Evolutionary conservation across 2,888 invertebrate genomes (phyloP).

Genomic region (Lithophane ornitopus): DNA sequence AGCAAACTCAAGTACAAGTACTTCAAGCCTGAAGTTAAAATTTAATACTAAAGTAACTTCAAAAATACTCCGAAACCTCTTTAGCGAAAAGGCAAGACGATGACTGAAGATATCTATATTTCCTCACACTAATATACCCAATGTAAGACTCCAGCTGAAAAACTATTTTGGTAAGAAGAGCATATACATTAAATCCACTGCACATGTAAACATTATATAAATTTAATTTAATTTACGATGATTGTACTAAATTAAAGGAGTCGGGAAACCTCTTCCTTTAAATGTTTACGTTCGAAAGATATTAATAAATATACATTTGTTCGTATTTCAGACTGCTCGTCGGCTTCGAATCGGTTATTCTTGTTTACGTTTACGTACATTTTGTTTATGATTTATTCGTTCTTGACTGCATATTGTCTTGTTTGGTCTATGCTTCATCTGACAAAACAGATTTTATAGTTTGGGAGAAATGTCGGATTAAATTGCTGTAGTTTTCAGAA

Average conservation of each 20-base stretch:
- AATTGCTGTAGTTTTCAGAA: neutral
- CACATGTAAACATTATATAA: slow-evolving; percentile 26
- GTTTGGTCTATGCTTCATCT: slow-evolving; percentile 6
- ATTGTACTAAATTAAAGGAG: slow-evolving; percentile 51
- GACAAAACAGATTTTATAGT: neutral
- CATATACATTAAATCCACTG: slow-evolving; percentile 29
- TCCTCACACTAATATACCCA: neutral
- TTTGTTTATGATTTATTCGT: slow-evolving; percentile 69
- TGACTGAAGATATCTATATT: neutral
- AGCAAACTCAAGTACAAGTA: neutral
- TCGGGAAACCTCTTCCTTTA: slow-evolving; percentile 52
- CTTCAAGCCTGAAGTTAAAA: neutral
- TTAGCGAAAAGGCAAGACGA: neutral
- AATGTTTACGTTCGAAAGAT: slow-evolving; percentile 59
- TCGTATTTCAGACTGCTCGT: slow-evolving; percentile 70
- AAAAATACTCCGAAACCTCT: slow-evolving; percentile 2
- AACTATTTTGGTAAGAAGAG: slow-evolving; percentile 26
- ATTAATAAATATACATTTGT: slow-evolving; percentile 71
- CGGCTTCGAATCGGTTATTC: slow-evolving; percentile 48
- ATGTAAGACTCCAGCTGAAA: neutral
- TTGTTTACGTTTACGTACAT: slow-evolving; percentile 66
- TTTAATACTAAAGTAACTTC: slow-evolving; percentile 13
- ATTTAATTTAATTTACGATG: slow-evolving; percentile 49
- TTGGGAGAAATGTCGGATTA: neutral
- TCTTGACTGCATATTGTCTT: slow-evolving; percentile 33